Evolutionary conservation across 2,888 invertebrate genomes (phyloP), one percentile per base, ranked within the genome.

Genomic region (Tolmerus cingulatus): DNA sequence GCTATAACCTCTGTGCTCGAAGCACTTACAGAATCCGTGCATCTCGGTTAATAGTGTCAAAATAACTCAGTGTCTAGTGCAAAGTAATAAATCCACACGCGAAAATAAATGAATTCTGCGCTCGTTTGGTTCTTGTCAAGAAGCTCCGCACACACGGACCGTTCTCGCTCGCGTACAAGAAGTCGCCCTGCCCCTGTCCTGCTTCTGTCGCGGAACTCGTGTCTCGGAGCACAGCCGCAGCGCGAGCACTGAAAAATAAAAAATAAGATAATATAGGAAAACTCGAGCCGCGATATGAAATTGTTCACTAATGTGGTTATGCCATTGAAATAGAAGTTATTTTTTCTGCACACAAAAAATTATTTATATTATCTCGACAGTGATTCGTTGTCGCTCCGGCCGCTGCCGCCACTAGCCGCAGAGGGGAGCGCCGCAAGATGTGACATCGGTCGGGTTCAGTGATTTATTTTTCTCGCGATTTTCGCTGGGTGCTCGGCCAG

Each of bases 281-380:
- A 85, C 74, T 85, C 43, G 30, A 46, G 57, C 85, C 85, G 85
- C 85, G 82, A 82, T 82, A 85, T 85, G 74, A 74, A 74, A 85
- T 85, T 40, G 74, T 74, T 85, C 74, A 46, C 85, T 74, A 74
- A 85, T 85, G 85, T 85, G 85, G 46, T 85, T 85, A 85, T 85
- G 85, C 43, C 85, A 85, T 85, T 85, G 74, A 85, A 85, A 85
- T 85, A 85, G 74, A 46, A 85, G 74, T 85, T 85, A 85, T 85
- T 85, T 74, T 85, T 85, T 74, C 57, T 66, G 66, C 37, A 74
- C 57, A 66, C 37, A 84, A 84, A 55, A 84, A 84, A 84, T 84
- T 84, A 57, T 84, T 84, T 84, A 84, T 84, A 84, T 84, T 84
- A 84, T 84, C 66, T 84, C 14, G 37, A 16, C 79, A 66, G 81